phyloP scores from a whole-genome alignment of 53 echinoderm and acorn worm genomes.

The Echinometra lucunter region DNA sequence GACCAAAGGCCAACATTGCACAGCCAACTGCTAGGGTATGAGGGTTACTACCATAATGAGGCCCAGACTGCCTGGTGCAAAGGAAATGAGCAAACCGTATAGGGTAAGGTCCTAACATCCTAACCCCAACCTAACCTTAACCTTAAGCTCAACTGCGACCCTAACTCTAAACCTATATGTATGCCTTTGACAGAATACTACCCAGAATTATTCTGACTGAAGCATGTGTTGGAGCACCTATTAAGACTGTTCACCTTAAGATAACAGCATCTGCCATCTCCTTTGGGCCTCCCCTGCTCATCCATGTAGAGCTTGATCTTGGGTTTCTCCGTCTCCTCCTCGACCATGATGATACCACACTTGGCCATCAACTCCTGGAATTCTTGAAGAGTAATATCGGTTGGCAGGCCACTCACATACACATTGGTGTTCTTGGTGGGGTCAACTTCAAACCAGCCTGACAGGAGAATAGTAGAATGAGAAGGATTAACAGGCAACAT shows the following conservation, averaged over 20 bases:
- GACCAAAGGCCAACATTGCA: too few species aligned
- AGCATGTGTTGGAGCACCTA: not conserved
- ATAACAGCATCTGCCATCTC: conserved; percentile 95
- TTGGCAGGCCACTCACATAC: conserved; percentile 95
- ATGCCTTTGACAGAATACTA: too few species aligned
- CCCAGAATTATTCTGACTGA: too few species aligned
- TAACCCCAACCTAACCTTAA: too few species aligned
- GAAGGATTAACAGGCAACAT: not conserved
- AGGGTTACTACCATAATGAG: too few species aligned
- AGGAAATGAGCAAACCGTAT: too few species aligned
- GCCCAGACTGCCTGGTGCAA: too few species aligned
- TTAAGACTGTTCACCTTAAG: conserved; percentile 78
- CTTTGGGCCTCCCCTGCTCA: conserved; percentile 83
- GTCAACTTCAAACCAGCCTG: conserved; percentile 95
- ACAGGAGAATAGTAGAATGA: not conserved
- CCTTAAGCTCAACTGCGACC: too few species aligned
- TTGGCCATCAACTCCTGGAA: conserved; percentile 92
- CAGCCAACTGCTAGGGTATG: too few species aligned
- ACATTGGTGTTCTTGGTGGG: conserved; percentile 91
- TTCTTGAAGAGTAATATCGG: conserved; percentile 82
- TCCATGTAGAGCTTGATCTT: conserved; percentile 95
- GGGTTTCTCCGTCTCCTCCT: conserved; percentile 89
- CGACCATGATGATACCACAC: conserved; percentile 95
- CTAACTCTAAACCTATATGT: too few species aligned
- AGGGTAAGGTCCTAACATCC: too few species aligned